Conservation (phyloP, 2,797 vertebrate species). For the Champsocephalus gunnari region DNA sequence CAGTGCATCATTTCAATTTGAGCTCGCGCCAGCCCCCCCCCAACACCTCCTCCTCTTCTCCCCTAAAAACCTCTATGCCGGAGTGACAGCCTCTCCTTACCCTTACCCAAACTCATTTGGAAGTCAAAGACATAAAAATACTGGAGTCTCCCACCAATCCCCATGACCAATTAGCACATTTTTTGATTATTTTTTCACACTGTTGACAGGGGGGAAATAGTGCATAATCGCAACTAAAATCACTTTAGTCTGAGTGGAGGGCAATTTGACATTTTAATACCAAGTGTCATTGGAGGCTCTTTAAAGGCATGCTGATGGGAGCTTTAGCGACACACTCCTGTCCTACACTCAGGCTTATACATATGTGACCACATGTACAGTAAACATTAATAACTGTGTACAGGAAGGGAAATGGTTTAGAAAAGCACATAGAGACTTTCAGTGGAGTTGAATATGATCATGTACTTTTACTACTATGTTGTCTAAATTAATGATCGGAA, state of each 20-base stretch:
- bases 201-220: conserved; percentile 68
- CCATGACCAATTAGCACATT: conserved; percentile 81
- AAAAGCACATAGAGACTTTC: neutral
- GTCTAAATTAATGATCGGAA: neutral
- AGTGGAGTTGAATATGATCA: neutral
- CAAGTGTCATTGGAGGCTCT: conserved; percentile 67
- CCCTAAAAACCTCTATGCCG: conserved; percentile 65
- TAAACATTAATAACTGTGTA: conserved; percentile 29
- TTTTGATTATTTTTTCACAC: conserved; percentile 63
- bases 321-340: conserved; percentile 34
- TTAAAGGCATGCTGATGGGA: conserved; percentile 65
- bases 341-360: conserved; percentile 13
- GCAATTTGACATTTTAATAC: conserved; percentile 80
- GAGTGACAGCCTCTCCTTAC: conserved; percentile 77
- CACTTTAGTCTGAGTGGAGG: conserved; percentile 72
- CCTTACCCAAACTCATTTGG: conserved; percentile 81
- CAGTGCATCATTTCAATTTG: conserved; percentile 85
- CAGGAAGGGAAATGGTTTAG: neutral
- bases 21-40: conserved; percentile 67
- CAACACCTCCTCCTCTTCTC: neutral
- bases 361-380: conserved; percentile 26
- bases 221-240: conserved; percentile 81
- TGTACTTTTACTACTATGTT: neutral
- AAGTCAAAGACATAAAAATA: conserved; percentile 80
- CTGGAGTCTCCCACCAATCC: conserved; percentile 79